Percentiles rank a stretch among this genome's conserved stretches.
These are phyloP conservation scores for Pheosia tremula DNA, from an alignment of 2,888 invertebrate species.

Conservation along the genomic window DNA sequence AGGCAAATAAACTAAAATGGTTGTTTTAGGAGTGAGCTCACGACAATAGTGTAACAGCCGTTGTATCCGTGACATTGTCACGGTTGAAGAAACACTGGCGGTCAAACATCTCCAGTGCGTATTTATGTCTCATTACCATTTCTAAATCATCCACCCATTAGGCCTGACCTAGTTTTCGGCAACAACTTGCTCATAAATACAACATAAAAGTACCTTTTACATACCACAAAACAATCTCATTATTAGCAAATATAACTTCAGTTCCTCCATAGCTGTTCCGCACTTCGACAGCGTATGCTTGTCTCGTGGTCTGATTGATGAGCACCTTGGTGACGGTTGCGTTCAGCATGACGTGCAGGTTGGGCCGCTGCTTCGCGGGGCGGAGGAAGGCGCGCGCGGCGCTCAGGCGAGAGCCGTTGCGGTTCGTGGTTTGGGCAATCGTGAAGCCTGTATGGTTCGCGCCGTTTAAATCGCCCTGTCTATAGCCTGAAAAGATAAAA, in stretches of 20 bases:
- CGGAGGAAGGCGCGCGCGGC: conserved; percentile 92
- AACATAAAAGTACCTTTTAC: no score
- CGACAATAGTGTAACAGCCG: no score
- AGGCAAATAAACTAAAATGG: no score
- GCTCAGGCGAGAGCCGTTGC: conserved; percentile 93
- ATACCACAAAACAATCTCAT: conserved; percentile 86
- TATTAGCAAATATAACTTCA: conserved; percentile 86
- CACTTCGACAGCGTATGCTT: conserved; percentile 91
- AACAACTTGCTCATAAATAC: no score
- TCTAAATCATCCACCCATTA: no score
- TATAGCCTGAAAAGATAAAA: conserved; percentile 82
- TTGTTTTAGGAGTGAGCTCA: no score
- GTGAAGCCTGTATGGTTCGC: conserved; percentile 91
- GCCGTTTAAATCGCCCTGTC: conserved; percentile 92
- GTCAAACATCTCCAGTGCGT: no score
- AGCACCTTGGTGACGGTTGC: conserved; percentile 91
- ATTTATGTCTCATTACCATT: no score
- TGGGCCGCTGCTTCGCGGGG: conserved; percentile 89
- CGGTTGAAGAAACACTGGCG: no score
- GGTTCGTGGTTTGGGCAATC: conserved; percentile 94
- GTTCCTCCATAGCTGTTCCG: conserved; percentile 83
- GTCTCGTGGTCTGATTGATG: conserved; percentile 89
- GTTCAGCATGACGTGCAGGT: conserved; percentile 93
- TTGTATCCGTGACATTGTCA: no score
- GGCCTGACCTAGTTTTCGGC: background rate